Conservation (phyloP, 2,113 vertebrate genomes). For the Glaucomys volans region DNA sequence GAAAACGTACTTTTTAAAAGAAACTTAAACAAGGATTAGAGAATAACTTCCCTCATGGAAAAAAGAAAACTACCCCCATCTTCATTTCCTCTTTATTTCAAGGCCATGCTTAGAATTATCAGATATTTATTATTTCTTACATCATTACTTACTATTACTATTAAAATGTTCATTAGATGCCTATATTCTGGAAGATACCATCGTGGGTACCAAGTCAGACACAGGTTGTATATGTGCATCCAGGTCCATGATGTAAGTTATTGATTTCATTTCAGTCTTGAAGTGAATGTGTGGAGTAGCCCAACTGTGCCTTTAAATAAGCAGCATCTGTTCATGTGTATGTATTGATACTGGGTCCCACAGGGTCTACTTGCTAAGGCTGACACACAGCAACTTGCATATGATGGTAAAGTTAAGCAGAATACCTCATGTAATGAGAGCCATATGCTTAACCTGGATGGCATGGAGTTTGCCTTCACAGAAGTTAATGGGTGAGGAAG, state of each 20-base stretch:
- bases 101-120: neutral
- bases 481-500: neutral
- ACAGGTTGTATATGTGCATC: neutral
- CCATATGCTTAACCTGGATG: neutral
- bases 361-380: neutral
- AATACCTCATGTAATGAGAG: too few species aligned
- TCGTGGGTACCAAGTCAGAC: neutral
- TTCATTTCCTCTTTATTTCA: slow-evolving; percentile 30
- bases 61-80: neutral
- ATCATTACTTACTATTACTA: neutral
- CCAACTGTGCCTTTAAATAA: neutral
- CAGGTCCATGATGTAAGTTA: neutral
- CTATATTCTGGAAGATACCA: neutral
- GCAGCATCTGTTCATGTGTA: neutral
- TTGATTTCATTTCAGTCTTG: neutral
- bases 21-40: neutral
- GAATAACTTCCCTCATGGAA: neutral
- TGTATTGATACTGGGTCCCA: neutral
- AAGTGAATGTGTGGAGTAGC: too few species aligned
- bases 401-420: neutral
- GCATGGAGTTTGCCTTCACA: neutral
- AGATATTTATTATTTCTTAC: neutral
- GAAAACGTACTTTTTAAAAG: slow-evolving; percentile 48
- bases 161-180: neutral
- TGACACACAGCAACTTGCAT: neutral